These are phyloP conservation scores for Papilio polyxenes DNA, from an alignment of 1,140 invertebrate genomes.

Conservation along the genomic window DNA sequence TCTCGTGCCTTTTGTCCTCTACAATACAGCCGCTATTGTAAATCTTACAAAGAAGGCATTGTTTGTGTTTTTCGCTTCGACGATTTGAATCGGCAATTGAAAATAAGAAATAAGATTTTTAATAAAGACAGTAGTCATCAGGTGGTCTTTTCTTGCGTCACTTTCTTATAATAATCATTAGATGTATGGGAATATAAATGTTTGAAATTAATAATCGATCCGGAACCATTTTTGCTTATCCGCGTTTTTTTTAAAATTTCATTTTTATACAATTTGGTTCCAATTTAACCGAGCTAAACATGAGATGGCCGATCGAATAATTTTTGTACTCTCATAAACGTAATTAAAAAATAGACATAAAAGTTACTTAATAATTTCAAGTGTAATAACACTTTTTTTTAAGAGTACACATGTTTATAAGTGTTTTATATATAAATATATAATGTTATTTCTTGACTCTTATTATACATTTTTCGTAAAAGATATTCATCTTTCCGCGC, in stretches of 20 bases:
- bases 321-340: too few species aligned
- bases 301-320: too few species aligned
- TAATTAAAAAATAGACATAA: too few species aligned
- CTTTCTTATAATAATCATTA: background rate
- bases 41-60: slow-evolving; percentile 11
- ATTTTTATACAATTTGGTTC: too few species aligned
- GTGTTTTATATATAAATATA: too few species aligned
- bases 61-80: slow-evolving; percentile 33
- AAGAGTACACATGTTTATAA: background rate
- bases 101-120: slow-evolving; percentile 34
- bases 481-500: background rate
- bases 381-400: too few species aligned
- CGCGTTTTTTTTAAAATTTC: too few species aligned
- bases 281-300: too few species aligned
- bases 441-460: background rate
- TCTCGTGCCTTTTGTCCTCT: background rate
- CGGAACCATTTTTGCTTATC: too few species aligned
- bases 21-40: background rate
- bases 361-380: too few species aligned
- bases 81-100: slow-evolving; percentile 23
- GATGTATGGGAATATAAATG: background rate
- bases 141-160: slow-evolving; percentile 1
- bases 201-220: too few species aligned
- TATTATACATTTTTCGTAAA: background rate
- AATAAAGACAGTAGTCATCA: background rate